Base-by-base conservation (phyloP, 2,888 invertebrate species). In the Lasius platythorax region DNA sequence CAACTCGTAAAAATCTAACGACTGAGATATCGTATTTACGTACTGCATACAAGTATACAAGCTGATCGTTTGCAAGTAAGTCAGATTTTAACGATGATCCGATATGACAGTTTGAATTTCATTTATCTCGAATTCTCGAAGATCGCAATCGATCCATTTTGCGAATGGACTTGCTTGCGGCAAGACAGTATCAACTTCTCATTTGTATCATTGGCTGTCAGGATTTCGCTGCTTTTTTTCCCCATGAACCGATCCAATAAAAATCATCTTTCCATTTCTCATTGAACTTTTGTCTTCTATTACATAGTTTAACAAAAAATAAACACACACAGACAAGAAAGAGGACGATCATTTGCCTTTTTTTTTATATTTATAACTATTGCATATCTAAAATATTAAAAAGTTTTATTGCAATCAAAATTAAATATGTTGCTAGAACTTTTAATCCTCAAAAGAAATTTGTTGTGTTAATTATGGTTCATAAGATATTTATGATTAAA, bases 11-110 rank as follows among this genome's bases (percentile, higher is more conserved):
- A 76, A 76, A 11, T 1, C 56, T 43, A 30, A 15, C 15, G 12
- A 58, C 37, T 67, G n/a, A 78, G n/a, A 43, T 58, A 68, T 28
- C 40, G 15, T 56, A 43, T 67, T 56, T 53, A 30, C 23, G 50
- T 30, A n/a, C 8, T 9, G 37, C 33, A 2, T 6, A 6, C 12
- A 28, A 18, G n/a, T 76, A 6, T 61, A 28, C 5, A 46, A 56
- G 46, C 11, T 64, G n/a, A 12, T 23, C 28, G 73, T 58, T 12
- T 74, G 28, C 15, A 74, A 74, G 43, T 74, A 74, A 74, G 61
- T 12, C n/a, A 43, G 28, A 53, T 66, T 76, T 66, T 53, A 53
- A 53, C 18, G 66, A 76, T 63, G 15, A 46, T 75, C n/a, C 46
- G 33, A 76, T 76, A 64, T 6, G 37, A 61, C 5, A 3, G 30